These are phyloP conservation scores for Synanthedon formicaeformis DNA, from an alignment of 2,888 invertebrate species.

Conservation along the genomic window DNA sequence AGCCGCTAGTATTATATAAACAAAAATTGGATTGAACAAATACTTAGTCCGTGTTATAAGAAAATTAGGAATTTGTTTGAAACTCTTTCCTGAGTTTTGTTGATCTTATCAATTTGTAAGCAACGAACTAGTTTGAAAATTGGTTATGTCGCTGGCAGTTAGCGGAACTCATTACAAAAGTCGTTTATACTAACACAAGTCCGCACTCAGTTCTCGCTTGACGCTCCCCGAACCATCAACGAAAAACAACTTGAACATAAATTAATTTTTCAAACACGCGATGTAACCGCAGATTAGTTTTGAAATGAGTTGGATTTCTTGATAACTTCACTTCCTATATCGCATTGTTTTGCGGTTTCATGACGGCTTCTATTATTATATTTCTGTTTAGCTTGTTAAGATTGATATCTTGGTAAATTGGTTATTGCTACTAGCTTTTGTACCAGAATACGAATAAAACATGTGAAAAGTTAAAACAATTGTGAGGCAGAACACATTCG, in stretches of 20 bases:
- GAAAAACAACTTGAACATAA: slow-evolving; percentile 35
- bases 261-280: slow-evolving; percentile 62
- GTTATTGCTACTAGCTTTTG: too few species aligned
- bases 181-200: slow-evolving; percentile 38
- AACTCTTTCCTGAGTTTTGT: slow-evolving; percentile 9
- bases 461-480: too few species aligned
- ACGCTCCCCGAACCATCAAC: slow-evolving; percentile 10
- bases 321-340: slow-evolving; percentile 34
- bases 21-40: too few species aligned
- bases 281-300: slow-evolving; percentile 44
- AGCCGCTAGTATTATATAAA: too few species aligned
- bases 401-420: slow-evolving; percentile 28
- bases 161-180: slow-evolving; percentile 42
- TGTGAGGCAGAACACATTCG: too few species aligned
- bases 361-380: slow-evolving; percentile 33
- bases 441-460: too few species aligned
- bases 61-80: slow-evolving; percentile 10
- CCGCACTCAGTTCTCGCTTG: slow-evolving; percentile 28
- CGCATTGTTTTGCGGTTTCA: slow-evolving; percentile 40
- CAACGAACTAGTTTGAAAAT: slow-evolving; percentile 25
- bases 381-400: slow-evolving; percentile 31
- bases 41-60: background rate
- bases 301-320: slow-evolving; percentile 46
- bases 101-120: slow-evolving; percentile 21
- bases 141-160: slow-evolving; percentile 39